Conservation (phyloP, 2,797 vertebrate genomes). For the Trematomus bernacchii region DNA sequence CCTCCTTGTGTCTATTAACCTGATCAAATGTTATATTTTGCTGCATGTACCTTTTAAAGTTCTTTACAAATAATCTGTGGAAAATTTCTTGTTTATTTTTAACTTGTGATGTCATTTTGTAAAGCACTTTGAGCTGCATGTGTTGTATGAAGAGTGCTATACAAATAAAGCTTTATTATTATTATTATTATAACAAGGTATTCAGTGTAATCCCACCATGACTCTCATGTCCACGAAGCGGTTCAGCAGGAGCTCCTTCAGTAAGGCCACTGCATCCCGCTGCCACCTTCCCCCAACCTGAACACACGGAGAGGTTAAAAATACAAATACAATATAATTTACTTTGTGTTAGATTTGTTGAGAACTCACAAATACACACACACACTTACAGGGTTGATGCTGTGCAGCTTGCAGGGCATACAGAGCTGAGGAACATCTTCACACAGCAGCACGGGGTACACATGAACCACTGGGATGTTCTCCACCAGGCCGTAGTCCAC, state of each 20-base stretch:
- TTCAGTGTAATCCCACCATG: constrained; percentile 77
- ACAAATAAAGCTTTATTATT: no score
- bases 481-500: constrained; percentile 91
- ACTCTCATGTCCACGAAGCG: constrained; percentile 84
- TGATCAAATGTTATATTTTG: no score
- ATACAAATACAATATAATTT: not conserved
- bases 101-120: no score
- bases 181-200: no score
- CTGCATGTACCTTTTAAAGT: no score
- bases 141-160: no score
- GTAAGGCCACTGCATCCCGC: constrained; percentile 87
- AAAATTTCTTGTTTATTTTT: no score
- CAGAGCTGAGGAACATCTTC: constrained; percentile 89
- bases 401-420: constrained; percentile 90
- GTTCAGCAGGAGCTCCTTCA: constrained; percentile 87
- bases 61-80: no score
- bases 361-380: not conserved
- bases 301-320: not conserved
- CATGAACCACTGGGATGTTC: constrained; percentile 91
- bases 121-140: no score
- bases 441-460: constrained; percentile 90
- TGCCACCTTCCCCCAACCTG: constrained; percentile 92
- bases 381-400: constrained; percentile 87
- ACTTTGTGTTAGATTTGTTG: not conserved
- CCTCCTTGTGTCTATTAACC: no score